These are phyloP conservation scores for Harpalus rubripes DNA, from an alignment of 2,888 invertebrate species.

Conservation along the genomic window DNA sequence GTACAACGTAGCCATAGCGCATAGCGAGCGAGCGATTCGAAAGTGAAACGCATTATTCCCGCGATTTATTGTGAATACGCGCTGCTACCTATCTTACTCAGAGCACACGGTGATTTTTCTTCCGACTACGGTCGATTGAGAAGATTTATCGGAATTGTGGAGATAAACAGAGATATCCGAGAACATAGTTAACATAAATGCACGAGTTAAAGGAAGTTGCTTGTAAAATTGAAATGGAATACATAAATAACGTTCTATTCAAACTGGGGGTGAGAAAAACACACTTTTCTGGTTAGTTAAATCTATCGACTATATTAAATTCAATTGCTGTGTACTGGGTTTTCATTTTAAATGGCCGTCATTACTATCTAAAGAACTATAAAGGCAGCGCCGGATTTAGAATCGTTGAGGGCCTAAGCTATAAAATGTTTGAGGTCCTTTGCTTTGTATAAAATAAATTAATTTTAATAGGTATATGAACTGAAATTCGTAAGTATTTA, in stretches of 20 bases:
- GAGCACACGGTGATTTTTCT: slow-evolving; percentile 55
- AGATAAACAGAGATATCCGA: slow-evolving; percentile 39
- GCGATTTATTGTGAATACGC: slow-evolving; percentile 63
- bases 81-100: slow-evolving; percentile 45
- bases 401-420: too few species aligned
- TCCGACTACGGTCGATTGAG: slow-evolving; percentile 58
- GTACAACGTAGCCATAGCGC: not conserved
- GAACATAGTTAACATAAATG: slow-evolving; percentile 26
- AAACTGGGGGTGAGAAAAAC: not conserved
- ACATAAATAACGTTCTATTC: slow-evolving; percentile 14
- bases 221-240: slow-evolving; percentile 33
- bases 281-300: not conserved
- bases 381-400: too few species aligned
- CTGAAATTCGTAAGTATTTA: too few species aligned
- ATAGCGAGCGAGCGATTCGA: slow-evolving; percentile 26
- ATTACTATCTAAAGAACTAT: too few species aligned
- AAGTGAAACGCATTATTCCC: slow-evolving; percentile 61
- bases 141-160: slow-evolving; percentile 55
- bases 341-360: too few species aligned
- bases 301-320: not conserved
- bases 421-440: too few species aligned
- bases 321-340: not conserved
- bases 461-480: too few species aligned
- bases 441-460: too few species aligned
- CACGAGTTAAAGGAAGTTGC: slow-evolving; percentile 27